Percentiles rank a stretch among this genome's conserved stretches.
Evolutionary conservation across 35 echinoderm and acorn worm genomes (phyloP).

Genomic region (Heliocidaris tuberculata): DNA sequence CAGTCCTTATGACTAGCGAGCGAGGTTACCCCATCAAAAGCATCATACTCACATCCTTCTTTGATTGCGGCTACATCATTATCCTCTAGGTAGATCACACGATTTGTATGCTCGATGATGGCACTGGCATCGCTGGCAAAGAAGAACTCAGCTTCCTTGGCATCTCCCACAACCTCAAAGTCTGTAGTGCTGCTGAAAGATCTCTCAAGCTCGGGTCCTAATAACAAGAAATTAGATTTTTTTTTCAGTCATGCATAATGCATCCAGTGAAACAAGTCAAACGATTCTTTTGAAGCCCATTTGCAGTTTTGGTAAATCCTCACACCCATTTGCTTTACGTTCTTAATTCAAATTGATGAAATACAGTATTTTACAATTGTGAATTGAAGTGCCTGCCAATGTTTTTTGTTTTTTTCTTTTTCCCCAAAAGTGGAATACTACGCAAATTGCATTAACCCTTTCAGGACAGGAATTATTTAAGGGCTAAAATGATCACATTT

Average conservation of each 20-base stretch:
- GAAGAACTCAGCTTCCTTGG: constrained; percentile 88
- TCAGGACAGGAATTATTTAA: no score
- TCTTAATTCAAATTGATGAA: no score
- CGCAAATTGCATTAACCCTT: no score
- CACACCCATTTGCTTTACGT: no score
- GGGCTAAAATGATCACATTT: no score
- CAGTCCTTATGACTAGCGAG: no score
- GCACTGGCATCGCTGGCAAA: constrained; percentile 98
- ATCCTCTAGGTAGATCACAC: constrained; percentile 95
- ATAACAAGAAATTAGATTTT: background rate
- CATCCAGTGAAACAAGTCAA: background rate
- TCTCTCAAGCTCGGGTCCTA: constrained; percentile 30
- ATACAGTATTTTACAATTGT: no score
- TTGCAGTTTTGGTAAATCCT: no score
- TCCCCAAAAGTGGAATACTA: no score
- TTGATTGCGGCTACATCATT: constrained; percentile 93
- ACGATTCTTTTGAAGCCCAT: no score
- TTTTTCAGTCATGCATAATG: background rate
- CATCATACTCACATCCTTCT: constrained; percentile 86
- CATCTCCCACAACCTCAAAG: constrained; percentile 84
- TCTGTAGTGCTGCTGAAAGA: constrained; percentile 74
- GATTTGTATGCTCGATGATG: constrained; percentile 96
- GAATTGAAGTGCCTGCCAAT: no score
- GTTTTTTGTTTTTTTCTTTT: no score
- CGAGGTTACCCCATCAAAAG: background rate